Conservation (phyloP, 2,113 vertebrate genomes). For the Colius striatus region DNA sequence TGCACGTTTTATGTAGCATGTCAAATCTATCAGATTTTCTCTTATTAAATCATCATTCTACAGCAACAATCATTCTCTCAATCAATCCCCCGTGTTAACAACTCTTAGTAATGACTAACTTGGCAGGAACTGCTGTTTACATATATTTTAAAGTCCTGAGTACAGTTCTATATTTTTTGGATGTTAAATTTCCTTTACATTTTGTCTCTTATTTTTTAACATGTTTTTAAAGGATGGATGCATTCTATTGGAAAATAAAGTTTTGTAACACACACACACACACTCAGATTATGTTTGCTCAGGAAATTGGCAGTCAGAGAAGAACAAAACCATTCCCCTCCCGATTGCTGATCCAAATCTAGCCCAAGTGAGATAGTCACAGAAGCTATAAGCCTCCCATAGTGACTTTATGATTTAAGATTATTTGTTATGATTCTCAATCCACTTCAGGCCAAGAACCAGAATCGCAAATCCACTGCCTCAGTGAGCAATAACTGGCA, state of each 20-base stretch:
- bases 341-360: conserved; percentile 63
- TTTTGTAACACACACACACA: conserved; percentile 25
- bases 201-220: conserved; percentile 33
- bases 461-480: conserved; percentile 33
- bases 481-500: conserved; percentile 47
- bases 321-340: conserved; percentile 63
- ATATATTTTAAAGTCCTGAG: conserved; percentile 50
- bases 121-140: conserved; percentile 61
- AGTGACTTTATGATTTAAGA: conserved; percentile 55
- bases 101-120: conserved; percentile 61
- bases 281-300: neutral
- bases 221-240: conserved; percentile 25
- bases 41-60: conserved; percentile 71
- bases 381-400: conserved; percentile 49
- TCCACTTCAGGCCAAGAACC: conserved; percentile 40
- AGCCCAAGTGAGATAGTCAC: conserved; percentile 40
- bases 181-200: conserved; percentile 46
- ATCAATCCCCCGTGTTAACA: conserved; percentile 59
- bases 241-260: conserved; percentile 54
- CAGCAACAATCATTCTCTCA: conserved; percentile 63
- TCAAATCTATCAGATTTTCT: conserved; percentile 69
- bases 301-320: conserved; percentile 52
- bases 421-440: conserved; percentile 60
- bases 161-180: conserved; percentile 40
- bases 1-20: conserved; percentile 65